Base-by-base conservation (phyloP, 2,888 invertebrate species). In the Dryococelus australis region DNA sequence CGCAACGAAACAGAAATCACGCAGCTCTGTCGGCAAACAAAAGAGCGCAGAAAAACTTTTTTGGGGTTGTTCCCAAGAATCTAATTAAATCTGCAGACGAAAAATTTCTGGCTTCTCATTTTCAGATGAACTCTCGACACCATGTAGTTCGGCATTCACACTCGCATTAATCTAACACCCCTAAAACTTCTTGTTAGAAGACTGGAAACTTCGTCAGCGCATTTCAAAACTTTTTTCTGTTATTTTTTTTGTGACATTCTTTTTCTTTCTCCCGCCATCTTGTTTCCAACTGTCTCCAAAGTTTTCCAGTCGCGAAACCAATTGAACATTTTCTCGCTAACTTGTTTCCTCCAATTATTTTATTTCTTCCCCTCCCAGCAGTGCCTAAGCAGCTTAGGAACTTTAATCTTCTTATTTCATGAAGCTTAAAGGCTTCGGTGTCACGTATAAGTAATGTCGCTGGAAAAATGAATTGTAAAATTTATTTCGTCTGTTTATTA, bases 261-360 rank as follows among this genome's bases (percentile, higher is more conserved):
- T 24, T 65, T 65, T n/a, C n/a, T 65, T 65, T 65, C n/a, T 65
- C 65, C 8, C 65, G 20, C 65, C 65, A 65, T n/a, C 65, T n/a
- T 65, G 65, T 65, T 65, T 65, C 65, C 65, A n/a, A 65, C 65
- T 65, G 65, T n/a, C 65, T 65, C 20, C 20, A 24, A 65, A 65
- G 65, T 65, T 65, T 65, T 65, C 16, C 65, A 65, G 20, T 65
- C 65, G 20, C 65, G 65, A 65, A 65, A 65, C 65, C 65, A 65
- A 65, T 65, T 65, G 65, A 65, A 65, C 65, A 24, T 65, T 65
- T 65, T 65, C 65, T 65, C 65, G 65, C 65, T 65, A n/a, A 65
- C 65, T n/a, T 47, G 47, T 47, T 47, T 47, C 47, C 47, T 47
- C 8, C 47, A 6, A 47, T 47, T 47, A 0, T 65, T 65, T 65